Evolutionary conservation across 2,888 invertebrate genomes (phyloP), one percentile per base, ranked within the genome.

Genomic region (Callinectes sapidus): DNA sequence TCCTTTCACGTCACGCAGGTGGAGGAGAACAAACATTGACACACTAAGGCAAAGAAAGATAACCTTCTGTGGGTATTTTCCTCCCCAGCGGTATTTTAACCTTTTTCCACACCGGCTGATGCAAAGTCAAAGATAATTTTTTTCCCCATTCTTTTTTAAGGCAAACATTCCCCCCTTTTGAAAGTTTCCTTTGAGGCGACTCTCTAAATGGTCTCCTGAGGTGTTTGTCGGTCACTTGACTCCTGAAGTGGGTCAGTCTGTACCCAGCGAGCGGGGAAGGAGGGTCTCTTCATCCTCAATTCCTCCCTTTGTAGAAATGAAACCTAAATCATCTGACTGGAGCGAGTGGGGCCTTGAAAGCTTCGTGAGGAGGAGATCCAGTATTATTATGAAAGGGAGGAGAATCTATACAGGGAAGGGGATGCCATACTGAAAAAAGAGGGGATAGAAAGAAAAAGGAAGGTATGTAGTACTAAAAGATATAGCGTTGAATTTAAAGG

Each of bases 241-340:
- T 71, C 28, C 71, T 28, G 28, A 71, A 71, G 28, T 71, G 71
- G 71, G 71, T 71, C 71, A 71, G 71, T 71, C n/a, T 71, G 71
- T 71, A 71, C 71, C 71, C 71, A 71, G 28, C 71, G 71, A 71
- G 71, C 28, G 28, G 71, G 28, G n/a, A 28, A 71, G 23, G 23
- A 71, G 71, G 71, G 71, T 71, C 71, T 71, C 71, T 28, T 71
- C 71, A 28, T 10, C 28, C 71, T 13, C 6, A 71, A 71, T n/a
- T 71, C 71, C 71, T 71, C n/a, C 71, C 71, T 71, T 71, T 71
- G 71, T 71, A 71, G 61, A 71, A 71, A 71, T 71, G 71, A 71
- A 71, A 71, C 71, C 13, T 48, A 10, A n/a, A 71, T 71, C 71
- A n/a, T 10, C 28, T 71, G 71, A 10, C 71, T 71, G 71, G 28